Conservation (phyloP, 1,140 invertebrate species). For the Polyergus mexicanus region DNA sequence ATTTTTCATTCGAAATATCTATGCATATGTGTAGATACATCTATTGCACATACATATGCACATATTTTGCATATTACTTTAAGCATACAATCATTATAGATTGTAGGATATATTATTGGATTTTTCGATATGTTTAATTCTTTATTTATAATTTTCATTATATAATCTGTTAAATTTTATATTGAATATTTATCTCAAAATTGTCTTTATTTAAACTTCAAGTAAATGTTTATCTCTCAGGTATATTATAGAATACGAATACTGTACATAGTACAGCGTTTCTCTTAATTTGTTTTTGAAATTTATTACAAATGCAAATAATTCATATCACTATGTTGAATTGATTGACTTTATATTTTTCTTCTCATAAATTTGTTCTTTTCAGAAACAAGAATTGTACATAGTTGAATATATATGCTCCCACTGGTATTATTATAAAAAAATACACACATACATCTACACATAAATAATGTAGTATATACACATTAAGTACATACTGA, state of each 20-base stretch:
- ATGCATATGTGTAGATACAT: neutral
- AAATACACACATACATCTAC: neutral
- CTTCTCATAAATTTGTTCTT: constrained; percentile 5
- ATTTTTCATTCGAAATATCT: neutral
- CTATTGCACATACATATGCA: neutral
- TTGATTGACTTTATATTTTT: neutral
- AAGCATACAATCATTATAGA: neutral
- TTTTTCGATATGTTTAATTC: neutral
- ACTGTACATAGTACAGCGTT: constrained; percentile 41
- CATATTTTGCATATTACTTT: constrained; percentile 20
- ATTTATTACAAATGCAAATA: constrained; percentile 24
- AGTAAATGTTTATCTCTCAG: constrained; percentile 62
- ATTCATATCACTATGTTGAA: constrained; percentile 4
- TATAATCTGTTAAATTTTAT: constrained; percentile 33
- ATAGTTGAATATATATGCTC: constrained; percentile 59
- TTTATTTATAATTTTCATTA: neutral
- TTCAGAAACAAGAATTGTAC: constrained; percentile 50
- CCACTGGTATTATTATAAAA: constrained; percentile 66
- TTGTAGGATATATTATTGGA: neutral
- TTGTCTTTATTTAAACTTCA: constrained; percentile 43
- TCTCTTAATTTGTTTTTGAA: constrained; percentile 31
- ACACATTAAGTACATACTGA: constrained; percentile 65
- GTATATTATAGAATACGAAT: constrained; percentile 12
- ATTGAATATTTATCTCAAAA: constrained; percentile 24
- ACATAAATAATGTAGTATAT: constrained; percentile 60